Evolutionary conservation across 2,888 invertebrate species (phyloP).

Genomic region (Cryptosula pallasiana): DNA sequence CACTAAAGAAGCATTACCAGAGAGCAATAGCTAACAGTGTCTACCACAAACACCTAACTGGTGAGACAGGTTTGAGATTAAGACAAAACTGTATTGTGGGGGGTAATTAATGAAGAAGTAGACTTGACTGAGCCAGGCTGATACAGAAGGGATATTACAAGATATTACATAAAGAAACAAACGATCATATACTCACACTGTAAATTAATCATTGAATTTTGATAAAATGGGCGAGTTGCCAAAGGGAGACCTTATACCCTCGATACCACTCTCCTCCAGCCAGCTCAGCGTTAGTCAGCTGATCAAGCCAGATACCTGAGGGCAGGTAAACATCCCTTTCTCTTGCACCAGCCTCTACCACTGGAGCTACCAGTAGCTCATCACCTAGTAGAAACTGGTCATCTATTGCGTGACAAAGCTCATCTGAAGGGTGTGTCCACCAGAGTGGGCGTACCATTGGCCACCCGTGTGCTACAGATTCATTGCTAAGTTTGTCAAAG

Average conservation of each 20-base stretch:
- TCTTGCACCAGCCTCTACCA: slow-evolving; percentile 39
- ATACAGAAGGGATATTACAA: too few relatives aligned
- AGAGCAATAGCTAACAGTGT: too few relatives aligned
- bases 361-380: slow-evolving; percentile 46
- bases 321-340: slow-evolving; percentile 42
- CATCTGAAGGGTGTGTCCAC: slow-evolving; percentile 79
- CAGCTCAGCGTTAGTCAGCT: slow-evolving; percentile 27
- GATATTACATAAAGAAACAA: too few relatives aligned
- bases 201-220: too few relatives aligned
- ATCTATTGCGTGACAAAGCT: slow-evolving; percentile 72
- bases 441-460: slow-evolving; percentile 88
- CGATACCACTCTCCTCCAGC: slow-evolving; percentile 33
- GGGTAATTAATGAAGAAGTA: too few relatives aligned
- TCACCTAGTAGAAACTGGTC: slow-evolving; percentile 55
- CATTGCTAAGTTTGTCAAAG: slow-evolving; percentile 36
- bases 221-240: slow-evolving; percentile 31
- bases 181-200: too few relatives aligned
- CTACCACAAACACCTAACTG: too few relatives aligned
- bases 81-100: too few relatives aligned
- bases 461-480: slow-evolving; percentile 48
- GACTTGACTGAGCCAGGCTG: too few relatives aligned
- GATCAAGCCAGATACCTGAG: slow-evolving; percentile 35
- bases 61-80: too few relatives aligned
- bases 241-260: slow-evolving; percentile 32
- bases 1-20: too few relatives aligned